Evolutionary conservation across 2,888 invertebrate genomes (phyloP).

Genomic region (Cryptosula pallasiana): DNA sequence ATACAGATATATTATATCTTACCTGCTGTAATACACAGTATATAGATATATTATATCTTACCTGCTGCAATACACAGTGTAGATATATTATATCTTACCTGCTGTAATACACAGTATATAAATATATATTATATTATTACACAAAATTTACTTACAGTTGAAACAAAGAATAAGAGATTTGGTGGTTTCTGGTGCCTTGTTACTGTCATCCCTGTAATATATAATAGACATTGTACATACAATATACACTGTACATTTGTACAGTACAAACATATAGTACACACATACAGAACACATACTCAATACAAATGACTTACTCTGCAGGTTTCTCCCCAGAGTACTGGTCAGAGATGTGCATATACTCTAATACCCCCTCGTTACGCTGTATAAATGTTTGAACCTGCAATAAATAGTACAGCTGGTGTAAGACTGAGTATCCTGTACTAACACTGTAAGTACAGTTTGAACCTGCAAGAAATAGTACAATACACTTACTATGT

Average conservation of each 20-base stretch:
- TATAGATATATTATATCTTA: too few species aligned
- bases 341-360: constrained; percentile 94
- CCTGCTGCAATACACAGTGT: too few species aligned
- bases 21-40: constrained; percentile 40
- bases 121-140: too few species aligned
- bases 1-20: too few species aligned
- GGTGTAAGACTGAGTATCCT: too few species aligned
- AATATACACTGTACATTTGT: not conserved
- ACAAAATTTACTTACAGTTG: constrained; percentile 59
- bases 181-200: constrained; percentile 67
- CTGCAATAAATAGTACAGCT: constrained; percentile 33
- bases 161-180: constrained; percentile 77
- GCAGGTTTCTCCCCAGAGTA: constrained; percentile 83
- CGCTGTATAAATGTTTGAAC: constrained; percentile 57
- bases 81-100: too few species aligned
- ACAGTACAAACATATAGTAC: not conserved
- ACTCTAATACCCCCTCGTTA: constrained; percentile 80
- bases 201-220: constrained; percentile 48
- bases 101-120: constrained; percentile 28
- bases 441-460: too few species aligned
- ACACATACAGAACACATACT: not conserved
- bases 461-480: too few species aligned
- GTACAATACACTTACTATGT: too few species aligned
- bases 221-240: too few species aligned
- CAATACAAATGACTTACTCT: constrained; percentile 63